A percentile compares a stretch with the other conserved stretches of the same genome.
Evolutionary conservation across 2,113 vertebrate genomes (phyloP).

Genomic region (Irena cyanogastra): DNA sequence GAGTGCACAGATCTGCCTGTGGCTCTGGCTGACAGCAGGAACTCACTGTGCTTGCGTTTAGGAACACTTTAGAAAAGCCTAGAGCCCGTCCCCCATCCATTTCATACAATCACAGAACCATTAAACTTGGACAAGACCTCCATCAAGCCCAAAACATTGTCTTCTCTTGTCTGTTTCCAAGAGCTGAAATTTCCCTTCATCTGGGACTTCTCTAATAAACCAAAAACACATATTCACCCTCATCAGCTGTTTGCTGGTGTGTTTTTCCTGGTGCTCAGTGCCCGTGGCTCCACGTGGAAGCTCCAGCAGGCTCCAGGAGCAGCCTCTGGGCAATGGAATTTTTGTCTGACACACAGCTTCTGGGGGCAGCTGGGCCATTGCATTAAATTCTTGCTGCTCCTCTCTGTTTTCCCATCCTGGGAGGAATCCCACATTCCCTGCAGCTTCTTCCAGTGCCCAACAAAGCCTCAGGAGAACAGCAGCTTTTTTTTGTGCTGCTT

Average conservation of each 20-base stretch:
- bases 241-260: background rate
- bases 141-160: rapidly evolving
- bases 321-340: background rate
- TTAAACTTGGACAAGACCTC: too few species aligned
- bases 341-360: background rate
- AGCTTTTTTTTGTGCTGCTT: background rate
- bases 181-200: background rate
- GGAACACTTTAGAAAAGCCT: background rate
- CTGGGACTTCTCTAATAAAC: background rate
- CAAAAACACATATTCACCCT: background rate
- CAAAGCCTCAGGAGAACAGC: background rate
- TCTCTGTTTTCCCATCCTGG: background rate
- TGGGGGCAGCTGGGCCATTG: background rate
- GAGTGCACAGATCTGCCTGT: background rate
- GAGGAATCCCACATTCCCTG: background rate
- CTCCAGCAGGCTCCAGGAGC: background rate
- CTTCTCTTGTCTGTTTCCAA: background rate
- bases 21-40: background rate
- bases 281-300: background rate
- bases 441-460: background rate
- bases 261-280: background rate
- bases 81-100: background rate
- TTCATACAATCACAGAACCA: background rate
- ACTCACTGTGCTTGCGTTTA: background rate
- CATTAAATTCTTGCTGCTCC: background rate